These are phyloP conservation scores for Periophthalmus modestus DNA, from an alignment of 2,113 vertebrate genomes.

Conservation along the genomic window DNA sequence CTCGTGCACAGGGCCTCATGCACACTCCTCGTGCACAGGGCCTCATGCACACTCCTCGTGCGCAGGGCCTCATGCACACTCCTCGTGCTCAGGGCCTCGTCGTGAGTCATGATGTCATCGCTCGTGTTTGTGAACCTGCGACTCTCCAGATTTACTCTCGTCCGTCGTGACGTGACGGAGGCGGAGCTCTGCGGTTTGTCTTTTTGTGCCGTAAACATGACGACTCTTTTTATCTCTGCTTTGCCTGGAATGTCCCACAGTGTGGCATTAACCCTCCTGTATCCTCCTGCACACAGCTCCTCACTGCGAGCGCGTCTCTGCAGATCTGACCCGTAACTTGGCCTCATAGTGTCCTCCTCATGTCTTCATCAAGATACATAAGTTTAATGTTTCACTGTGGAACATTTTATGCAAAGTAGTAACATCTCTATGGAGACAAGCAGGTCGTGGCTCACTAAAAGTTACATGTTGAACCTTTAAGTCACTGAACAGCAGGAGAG, in stretches of 20 bases:
- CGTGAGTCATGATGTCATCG: slow-evolving; percentile 71
- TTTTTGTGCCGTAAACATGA: slow-evolving; percentile 3
- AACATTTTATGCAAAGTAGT: not conserved
- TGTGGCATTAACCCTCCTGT: too few species aligned
- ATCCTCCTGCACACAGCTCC: too few species aligned
- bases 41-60: too few species aligned
- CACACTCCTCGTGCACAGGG: slow-evolving; percentile 5
- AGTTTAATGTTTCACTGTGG: not conserved
- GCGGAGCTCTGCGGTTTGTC: too few species aligned
- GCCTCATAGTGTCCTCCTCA: not conserved
- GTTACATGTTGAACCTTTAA: too few species aligned
- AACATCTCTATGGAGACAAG: not conserved
- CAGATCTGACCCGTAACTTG: not conserved
- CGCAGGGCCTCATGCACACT: slow-evolving; percentile 54
- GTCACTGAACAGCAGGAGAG: not conserved
- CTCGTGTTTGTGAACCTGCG: slow-evolving; percentile 64
- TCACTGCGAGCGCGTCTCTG: not conserved
- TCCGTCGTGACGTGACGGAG: slow-evolving; percentile 60
- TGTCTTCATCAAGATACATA: not conserved
- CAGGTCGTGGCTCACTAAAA: not conserved
- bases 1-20: too few species aligned
- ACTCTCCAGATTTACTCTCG: slow-evolving; percentile 47
- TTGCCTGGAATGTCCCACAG: not conserved
- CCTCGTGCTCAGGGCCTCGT: too few species aligned
- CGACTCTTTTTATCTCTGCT: too few species aligned